Percentiles rank a stretch among this genome's conserved stretches.
phyloP scores from a whole-genome alignment of 1,140 invertebrate genomes.

The Zophobas atratus region DNA sequence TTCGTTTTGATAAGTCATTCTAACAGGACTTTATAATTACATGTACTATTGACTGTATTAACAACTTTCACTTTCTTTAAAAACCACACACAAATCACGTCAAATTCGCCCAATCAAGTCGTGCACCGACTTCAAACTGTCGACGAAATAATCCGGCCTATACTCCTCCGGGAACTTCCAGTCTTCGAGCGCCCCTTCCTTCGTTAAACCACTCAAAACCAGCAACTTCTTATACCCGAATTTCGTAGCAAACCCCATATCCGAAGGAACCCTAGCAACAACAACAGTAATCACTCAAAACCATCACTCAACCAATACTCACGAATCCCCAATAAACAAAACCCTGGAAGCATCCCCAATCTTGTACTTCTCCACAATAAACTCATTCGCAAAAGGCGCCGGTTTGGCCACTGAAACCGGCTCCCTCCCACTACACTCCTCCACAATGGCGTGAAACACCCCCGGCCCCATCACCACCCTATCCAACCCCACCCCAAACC shows the following conservation, averaged over 20 bases:
- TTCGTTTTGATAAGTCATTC: no score
- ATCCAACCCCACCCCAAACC: neutral
- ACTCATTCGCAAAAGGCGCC: conserved; percentile 48
- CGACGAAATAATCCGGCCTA: conserved; percentile 60
- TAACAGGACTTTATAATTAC: no score
- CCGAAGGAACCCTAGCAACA: conserved; percentile 14
- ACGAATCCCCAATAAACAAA: conserved; percentile 62
- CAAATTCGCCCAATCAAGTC: neutral
- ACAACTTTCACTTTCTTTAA: no score
- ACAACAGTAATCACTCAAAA: neutral
- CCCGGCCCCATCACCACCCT: conserved; percentile 49
- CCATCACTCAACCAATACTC: conserved; percentile 43
- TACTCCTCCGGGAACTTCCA: conserved; percentile 50
- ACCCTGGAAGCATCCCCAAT: conserved; percentile 50
- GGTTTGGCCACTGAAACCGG: conserved; percentile 58
- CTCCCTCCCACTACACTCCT: conserved; percentile 11
- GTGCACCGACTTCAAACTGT: conserved; percentile 53
- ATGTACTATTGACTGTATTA: no score
- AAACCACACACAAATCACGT: no score
- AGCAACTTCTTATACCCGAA: conserved; percentile 62
- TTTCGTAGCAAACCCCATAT: conserved; percentile 61
- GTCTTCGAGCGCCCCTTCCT: conserved; percentile 57
- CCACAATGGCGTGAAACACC: conserved; percentile 52
- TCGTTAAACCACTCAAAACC: conserved; percentile 59
- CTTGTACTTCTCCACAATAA: conserved; percentile 52